These are phyloP conservation scores for Planiliza haematocheilus DNA, from an alignment of 2,113 vertebrate species.

Conservation along the genomic window DNA sequence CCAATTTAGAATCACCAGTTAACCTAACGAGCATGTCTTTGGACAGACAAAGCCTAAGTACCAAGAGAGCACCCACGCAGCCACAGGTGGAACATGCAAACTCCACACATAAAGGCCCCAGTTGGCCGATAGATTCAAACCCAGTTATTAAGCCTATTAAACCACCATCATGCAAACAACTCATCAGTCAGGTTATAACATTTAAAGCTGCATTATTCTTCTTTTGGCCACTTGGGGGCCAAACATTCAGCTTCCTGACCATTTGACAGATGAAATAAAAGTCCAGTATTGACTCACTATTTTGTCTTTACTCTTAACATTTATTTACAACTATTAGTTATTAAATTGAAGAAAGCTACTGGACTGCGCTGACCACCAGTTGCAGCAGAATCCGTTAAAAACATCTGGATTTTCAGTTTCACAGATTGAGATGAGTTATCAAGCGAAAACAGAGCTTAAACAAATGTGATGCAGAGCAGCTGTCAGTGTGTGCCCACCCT, in stretches of 20 bases:
- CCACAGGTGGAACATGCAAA: too few species aligned
- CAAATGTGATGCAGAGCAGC: constrained; percentile 12
- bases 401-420: not conserved
- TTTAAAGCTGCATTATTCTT: not conserved
- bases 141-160: too few species aligned
- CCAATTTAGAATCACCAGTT: too few species aligned
- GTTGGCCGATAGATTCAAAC: too few species aligned
- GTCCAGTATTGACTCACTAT: not conserved
- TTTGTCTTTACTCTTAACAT: not conserved
- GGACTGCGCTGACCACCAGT: not conserved
- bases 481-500: constrained; percentile 63
- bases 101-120: too few species aligned
- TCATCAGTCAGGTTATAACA: too few species aligned
- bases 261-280: not conserved
- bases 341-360: not conserved
- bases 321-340: too few species aligned
- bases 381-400: not conserved
- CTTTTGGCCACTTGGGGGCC: not conserved
- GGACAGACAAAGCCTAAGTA: too few species aligned
- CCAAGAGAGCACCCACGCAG: too few species aligned
- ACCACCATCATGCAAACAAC: too few species aligned
- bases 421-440: not conserved
- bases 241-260: too few species aligned
- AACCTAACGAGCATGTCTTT: too few species aligned
- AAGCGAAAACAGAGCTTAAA: constrained; percentile 1